phyloP scores from a whole-genome alignment of 2,113 vertebrate genomes.

The Osmerus mordax region DNA sequence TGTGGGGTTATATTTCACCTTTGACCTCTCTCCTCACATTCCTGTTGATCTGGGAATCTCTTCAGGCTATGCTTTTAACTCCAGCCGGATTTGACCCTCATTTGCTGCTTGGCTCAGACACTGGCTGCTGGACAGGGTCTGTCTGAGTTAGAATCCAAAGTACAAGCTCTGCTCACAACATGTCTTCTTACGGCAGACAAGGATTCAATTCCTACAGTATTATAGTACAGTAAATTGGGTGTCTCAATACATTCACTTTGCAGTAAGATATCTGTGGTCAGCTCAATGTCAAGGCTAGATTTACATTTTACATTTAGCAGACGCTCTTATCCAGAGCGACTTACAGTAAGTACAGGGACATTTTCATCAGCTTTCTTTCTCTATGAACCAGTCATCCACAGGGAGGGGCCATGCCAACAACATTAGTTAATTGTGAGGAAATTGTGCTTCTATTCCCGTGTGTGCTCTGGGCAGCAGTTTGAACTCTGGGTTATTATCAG shows the following conservation, averaged over 20 bases:
- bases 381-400: neutral
- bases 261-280: no score
- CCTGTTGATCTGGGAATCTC: conserved; percentile 4
- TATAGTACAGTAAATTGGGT: no score
- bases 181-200: no score
- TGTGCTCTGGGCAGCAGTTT: neutral
- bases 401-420: neutral
- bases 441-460: neutral
- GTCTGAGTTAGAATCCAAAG: no score
- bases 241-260: no score
- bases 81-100: conserved; percentile 20
- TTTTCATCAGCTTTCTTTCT: neutral
- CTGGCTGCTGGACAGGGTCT: no score
- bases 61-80: neutral
- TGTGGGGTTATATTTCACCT: conserved; percentile 5
- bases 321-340: no score
- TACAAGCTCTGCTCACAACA: no score
- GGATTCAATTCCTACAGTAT: no score
- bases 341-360: no score
- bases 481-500: neutral
- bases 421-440: neutral
- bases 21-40: neutral
- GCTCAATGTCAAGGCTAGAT: no score
- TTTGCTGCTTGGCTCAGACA: conserved; percentile 19
- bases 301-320: no score